Percentiles rank a stretch among this genome's conserved stretches.
Evolutionary conservation across 1,140 invertebrate genomes (phyloP).

Genomic region (Nephila pilipes): DNA sequence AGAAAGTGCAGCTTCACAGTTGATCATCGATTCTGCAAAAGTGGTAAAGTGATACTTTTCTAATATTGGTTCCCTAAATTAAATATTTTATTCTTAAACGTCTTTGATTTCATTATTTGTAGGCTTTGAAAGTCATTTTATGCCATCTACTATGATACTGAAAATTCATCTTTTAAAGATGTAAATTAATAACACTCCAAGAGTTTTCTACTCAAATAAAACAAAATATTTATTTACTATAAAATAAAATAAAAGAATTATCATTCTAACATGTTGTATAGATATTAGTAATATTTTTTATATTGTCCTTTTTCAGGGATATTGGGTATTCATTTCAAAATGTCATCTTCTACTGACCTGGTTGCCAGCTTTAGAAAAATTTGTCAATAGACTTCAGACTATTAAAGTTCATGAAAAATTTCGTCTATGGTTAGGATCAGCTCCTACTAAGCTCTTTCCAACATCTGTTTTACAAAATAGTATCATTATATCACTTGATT

Average conservation of each 20-base stretch:
- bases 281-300: neutral
- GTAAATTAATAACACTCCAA: neutral
- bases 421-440: constrained; percentile 44
- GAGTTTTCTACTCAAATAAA: neutral
- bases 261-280: no score
- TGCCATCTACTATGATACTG: neutral
- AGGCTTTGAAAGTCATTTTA: neutral
- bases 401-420: constrained; percentile 70
- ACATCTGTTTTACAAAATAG: constrained; percentile 64
- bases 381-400: neutral
- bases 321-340: constrained; percentile 57
- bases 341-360: constrained; percentile 42
- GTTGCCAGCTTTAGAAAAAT: constrained; percentile 65
- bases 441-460: constrained; percentile 27
- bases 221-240: neutral
- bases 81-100: neutral
- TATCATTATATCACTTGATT: constrained; percentile 60
- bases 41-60: constrained; percentile 17
- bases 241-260: no score
- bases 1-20: constrained; percentile 47
- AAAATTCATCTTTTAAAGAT: neutral
- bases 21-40: constrained; percentile 63
- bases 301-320: constrained; percentile 35
- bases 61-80: neutral
- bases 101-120: no score